Evolutionary conservation across 2,113 vertebrate genomes (phyloP).

Genomic region (Sisor rabdophorus): DNA sequence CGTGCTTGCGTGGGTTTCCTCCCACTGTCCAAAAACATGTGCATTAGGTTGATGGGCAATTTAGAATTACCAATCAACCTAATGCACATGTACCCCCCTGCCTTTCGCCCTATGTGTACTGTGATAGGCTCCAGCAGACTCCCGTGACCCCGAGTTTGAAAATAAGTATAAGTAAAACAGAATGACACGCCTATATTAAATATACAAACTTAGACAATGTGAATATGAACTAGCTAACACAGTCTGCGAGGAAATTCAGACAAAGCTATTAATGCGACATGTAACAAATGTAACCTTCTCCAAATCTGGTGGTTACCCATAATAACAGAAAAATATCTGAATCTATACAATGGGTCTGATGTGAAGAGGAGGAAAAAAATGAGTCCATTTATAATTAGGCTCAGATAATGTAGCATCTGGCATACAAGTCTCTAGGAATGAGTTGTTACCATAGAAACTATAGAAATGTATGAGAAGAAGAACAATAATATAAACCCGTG

Average conservation of each 20-base stretch:
- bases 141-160: too few relatives aligned
- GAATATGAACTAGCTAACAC: background rate
- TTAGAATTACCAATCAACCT: too few relatives aligned
- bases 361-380: background rate
- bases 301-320: background rate
- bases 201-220: background rate
- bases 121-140: too few relatives aligned
- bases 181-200: too few relatives aligned
- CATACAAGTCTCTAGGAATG: background rate
- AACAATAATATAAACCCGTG: background rate
- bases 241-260: background rate
- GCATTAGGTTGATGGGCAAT: too few relatives aligned
- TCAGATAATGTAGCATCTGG: background rate
- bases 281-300: background rate
- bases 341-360: too few relatives aligned
- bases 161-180: too few relatives aligned
- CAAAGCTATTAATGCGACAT: background rate
- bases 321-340: background rate
- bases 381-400: background rate
- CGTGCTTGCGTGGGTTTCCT: too few relatives aligned
- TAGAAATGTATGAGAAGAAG: background rate
- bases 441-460: constrained; percentile 7
- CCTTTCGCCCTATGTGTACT: too few relatives aligned
- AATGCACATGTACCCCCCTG: too few relatives aligned
- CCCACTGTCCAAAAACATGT: too few relatives aligned